phyloP scores from a whole-genome alignment of 2,888 invertebrate species.

The Chalcis sispes region DNA sequence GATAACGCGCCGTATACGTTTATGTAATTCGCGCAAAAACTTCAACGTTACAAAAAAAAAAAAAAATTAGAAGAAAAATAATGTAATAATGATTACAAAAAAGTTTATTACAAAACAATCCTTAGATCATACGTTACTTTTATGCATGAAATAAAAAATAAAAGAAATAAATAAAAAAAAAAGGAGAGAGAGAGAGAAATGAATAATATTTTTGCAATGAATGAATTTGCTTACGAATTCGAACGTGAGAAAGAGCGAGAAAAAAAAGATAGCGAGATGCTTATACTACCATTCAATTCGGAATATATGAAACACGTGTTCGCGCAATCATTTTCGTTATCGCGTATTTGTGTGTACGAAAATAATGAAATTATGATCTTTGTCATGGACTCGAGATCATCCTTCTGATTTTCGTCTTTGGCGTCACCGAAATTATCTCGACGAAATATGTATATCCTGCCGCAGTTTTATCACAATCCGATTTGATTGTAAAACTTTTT shows the following conservation, averaged over 20 bases:
- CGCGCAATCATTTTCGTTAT: conserved; percentile 41
- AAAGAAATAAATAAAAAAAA: background rate
- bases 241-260: conserved; percentile 45
- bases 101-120: no score
- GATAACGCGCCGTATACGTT: no score
- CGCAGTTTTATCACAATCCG: no score
- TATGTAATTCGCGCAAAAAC: no score
- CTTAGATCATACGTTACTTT: no score
- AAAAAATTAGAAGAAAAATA: no score
- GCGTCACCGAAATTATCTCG: background rate
- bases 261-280: conserved; percentile 32
- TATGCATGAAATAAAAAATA: no score
- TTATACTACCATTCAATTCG: conserved; percentile 44
- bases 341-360: conserved; percentile 29
- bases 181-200: background rate
- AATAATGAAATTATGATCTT: conserved; percentile 45
- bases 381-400: conserved; percentile 13
- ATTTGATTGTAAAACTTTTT: no score
- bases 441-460: no score
- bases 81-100: no score
- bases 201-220: background rate
- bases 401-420: conserved; percentile 1
- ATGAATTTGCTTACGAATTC: conserved; percentile 41
- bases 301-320: conserved; percentile 36
- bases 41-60: no score